Base-by-base conservation (phyloP, 2,888 invertebrate genomes). In the Neuroscelio doddi region DNA sequence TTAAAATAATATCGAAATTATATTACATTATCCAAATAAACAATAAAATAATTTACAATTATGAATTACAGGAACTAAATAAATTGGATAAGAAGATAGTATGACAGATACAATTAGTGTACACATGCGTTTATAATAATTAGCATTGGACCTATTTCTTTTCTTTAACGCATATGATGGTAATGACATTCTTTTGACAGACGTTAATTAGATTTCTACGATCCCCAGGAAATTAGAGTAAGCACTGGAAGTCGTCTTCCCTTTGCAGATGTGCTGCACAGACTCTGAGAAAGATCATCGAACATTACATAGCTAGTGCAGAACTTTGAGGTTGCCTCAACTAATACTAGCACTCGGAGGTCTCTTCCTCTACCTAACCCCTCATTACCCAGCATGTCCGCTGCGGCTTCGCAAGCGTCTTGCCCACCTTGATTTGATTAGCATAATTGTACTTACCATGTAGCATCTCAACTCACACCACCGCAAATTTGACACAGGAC, bases 381-480 rank as follows among this genome's bases (percentile, higher is more conserved):
- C 77, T 76, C 77, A 78, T 80, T 79, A 81, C 70, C 70, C 73
- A 63, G 62, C 73, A 55, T 74, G 78, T 77, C 76, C 75, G 71
- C 57, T 58, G 64, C 41, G 71, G 59, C 71, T 71, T 64, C 69
- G 66, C 68, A 64, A 73, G 69, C 73, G 71, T 77, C 75, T 78
- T 77, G 72, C 76, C 75, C 76, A 74, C 74, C 75, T 78, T 81
- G 76, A 81, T 80, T 81, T 80, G 75, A 81, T 81, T 81, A 80
- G 73, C 76, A 76, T 79, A 80, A 81, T 81, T 80, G 77, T 79
- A 79, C 77, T 81, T 75, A 77, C 75, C 69, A 58, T 55, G 21
- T 41, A 45, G 41, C 39, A 36, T 45, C 57, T 49, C 47, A 42
- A 50, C 46, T 62, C 45, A 36, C 39, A 16, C 34, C 47, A 51